A percentile compares a stretch with the other conserved stretches of the same genome.
Evolutionary conservation across 2,888 invertebrate genomes (phyloP).

Genomic region (Smittia aterrima): DNA sequence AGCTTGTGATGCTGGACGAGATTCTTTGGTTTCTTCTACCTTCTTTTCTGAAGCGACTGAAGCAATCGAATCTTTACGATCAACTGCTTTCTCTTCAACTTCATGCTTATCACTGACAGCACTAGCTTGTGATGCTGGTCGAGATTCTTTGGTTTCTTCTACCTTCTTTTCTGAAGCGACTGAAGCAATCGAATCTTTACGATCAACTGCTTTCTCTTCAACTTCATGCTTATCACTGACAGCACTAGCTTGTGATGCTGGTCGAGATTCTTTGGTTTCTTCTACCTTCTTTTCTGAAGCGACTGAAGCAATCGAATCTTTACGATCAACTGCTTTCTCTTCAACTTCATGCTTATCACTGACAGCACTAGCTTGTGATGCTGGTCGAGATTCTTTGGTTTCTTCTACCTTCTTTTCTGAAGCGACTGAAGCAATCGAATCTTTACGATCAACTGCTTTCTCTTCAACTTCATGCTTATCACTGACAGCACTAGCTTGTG

Average conservation of each 20-base stretch:
- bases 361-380: slow-evolving; percentile 41
- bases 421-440: slow-evolving; percentile 41
- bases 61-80: slow-evolving; percentile 14
- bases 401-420: background rate
- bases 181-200: slow-evolving; percentile 44
- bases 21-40: slow-evolving; percentile 14
- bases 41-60: slow-evolving; percentile 22
- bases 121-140: slow-evolving; percentile 42
- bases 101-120: slow-evolving; percentile 42
- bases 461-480: slow-evolving; percentile 35
- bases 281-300: background rate
- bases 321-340: background rate
- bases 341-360: slow-evolving; percentile 40
- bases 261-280: slow-evolving; percentile 42
- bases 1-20: slow-evolving; percentile 36
- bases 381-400: slow-evolving; percentile 40
- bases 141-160: slow-evolving; percentile 19
- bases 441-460: background rate
- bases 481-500: slow-evolving; percentile 42
- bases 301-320: slow-evolving; percentile 6
- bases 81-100: slow-evolving; percentile 34
- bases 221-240: slow-evolving; percentile 12
- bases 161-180: background rate
- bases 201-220: slow-evolving; percentile 43
- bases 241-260: slow-evolving; percentile 30